Conservation (phyloP, 2,888 invertebrate species). For the Hedychridium roseum region DNA sequence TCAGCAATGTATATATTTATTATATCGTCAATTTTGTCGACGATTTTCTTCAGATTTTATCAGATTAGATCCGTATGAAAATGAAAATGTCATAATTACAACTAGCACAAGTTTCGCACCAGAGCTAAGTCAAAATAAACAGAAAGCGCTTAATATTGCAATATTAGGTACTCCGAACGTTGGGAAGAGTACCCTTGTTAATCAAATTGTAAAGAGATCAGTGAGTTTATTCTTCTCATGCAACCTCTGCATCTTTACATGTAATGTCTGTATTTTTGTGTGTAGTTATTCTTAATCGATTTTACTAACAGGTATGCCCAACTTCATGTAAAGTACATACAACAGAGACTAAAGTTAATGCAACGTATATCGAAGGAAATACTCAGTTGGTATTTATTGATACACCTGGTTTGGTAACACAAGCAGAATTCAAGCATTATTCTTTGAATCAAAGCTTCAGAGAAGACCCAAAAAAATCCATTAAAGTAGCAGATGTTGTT, state of each 20-base stretch:
- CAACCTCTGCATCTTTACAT: background rate
- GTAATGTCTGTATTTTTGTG: background rate
- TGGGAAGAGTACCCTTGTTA: slow-evolving; percentile 95
- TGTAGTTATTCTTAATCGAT: background rate
- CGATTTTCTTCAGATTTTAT: background rate
- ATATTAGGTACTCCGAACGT: slow-evolving; percentile 94
- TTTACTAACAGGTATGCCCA: slow-evolving; percentile 83
- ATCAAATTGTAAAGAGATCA: slow-evolving; percentile 80
- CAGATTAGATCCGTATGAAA: background rate
- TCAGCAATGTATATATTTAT: background rate
- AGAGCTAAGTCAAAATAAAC: background rate
- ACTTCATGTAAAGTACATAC: slow-evolving; percentile 93
- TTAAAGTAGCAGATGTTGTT: slow-evolving; percentile 79
- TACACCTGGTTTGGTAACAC: slow-evolving; percentile 88
- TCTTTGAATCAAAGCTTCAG: slow-evolving; percentile 69
- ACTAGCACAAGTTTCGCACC: background rate
- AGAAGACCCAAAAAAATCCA: slow-evolving; percentile 69
- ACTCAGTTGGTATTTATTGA: slow-evolving; percentile 92
- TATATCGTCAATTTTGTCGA: slow-evolving; percentile 4
- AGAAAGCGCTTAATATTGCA: slow-evolving; percentile 64
- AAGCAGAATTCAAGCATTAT: slow-evolving; percentile 72
- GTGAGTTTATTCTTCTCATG: slow-evolving; percentile 64
- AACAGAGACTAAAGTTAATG: slow-evolving; percentile 77
- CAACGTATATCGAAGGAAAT: slow-evolving; percentile 76
- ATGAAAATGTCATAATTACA: background rate